Conservation (phyloP, 1,140 invertebrate genomes). For the Matsumurasca onukii region DNA sequence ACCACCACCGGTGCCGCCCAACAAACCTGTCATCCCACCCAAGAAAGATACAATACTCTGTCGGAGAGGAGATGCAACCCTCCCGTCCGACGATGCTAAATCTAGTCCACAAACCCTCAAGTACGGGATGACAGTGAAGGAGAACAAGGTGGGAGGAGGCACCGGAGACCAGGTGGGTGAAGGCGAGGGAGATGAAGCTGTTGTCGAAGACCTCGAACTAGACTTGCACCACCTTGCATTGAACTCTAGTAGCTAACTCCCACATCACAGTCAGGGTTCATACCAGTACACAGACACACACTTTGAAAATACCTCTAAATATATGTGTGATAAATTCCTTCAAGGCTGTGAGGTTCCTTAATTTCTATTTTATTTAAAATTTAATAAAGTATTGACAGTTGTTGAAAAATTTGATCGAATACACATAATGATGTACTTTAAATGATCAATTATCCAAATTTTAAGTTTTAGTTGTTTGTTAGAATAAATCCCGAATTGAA, state of each 20-base stretch:
- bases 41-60: slow-evolving; percentile 56
- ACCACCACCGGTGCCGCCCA: slow-evolving; percentile 84
- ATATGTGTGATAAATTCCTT: not conserved
- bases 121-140: slow-evolving; percentile 15
- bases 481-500: too few relatives aligned
- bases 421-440: too few relatives aligned
- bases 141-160: slow-evolving; percentile 10
- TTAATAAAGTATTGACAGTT: not conserved
- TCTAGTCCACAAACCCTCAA: slow-evolving; percentile 22
- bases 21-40: slow-evolving; percentile 79
- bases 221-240: not conserved
- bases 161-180: slow-evolving; percentile 16
- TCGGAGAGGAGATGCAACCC: slow-evolving; percentile 25
- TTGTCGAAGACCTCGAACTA: not conserved
- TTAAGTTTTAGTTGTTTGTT: too few relatives aligned
- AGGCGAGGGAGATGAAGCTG: not conserved
- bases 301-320: not conserved
- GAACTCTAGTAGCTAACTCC: slow-evolving; percentile 4
- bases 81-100: not conserved
- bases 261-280: not conserved
- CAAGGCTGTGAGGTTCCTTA: not conserved
- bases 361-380: not conserved
- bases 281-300: not conserved
- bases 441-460: too few relatives aligned
- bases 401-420: not conserved